Base-by-base conservation (phyloP, 2,797 vertebrate species). In the Melopsittacus undulatus region DNA sequence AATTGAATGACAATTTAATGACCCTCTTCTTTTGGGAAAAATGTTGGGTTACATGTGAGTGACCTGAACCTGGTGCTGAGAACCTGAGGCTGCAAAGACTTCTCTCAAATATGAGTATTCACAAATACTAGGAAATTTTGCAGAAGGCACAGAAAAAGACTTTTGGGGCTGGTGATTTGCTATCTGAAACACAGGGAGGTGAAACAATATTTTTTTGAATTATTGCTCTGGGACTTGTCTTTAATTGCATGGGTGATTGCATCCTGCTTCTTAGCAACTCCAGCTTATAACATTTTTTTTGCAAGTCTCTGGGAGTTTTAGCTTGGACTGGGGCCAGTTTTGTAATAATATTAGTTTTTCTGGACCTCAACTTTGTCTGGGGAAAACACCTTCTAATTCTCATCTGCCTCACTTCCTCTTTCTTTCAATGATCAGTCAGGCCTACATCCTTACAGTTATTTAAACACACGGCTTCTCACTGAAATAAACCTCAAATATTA, bases 381-480 rank as follows among this genome's bases (percentile, higher is more conserved):
- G 49, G 64, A 83, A 94, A 94, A 21, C 9, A 32, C 22, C 10
- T 76, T 94, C 73, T 92, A 90, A 80, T 70, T 93, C 61, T 86
- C 34, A 29, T 72, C 42, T 87, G 26, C 38, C 30, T 77, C 30
- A 32, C n/a, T 91, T 96, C 61, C 42, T 79, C n/a, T 94, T 87
- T 90, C 13, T 93, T 91, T 80, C 36, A 36, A 17, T 43, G 23
- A 73, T 80, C 45, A 85, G 23, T 92, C 63, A 91, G 49, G 59
- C 78, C 38, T 73, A 45, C 14, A 52, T 88, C 89, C 68, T 80
- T 77, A 64, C 6, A 88, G 42, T 38, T 83, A 80, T 54, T 85
- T 77, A 54, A 77, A 69, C 7, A 29, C 10, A 30, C 7, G 20
- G 2, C 5, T 79, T 87, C 46, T 66, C 26, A 62, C 46, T 57